These are phyloP conservation scores for Caenorhabditis parvicauda DNA, from an alignment of 2,888 invertebrate species.

Conservation along the genomic window DNA sequence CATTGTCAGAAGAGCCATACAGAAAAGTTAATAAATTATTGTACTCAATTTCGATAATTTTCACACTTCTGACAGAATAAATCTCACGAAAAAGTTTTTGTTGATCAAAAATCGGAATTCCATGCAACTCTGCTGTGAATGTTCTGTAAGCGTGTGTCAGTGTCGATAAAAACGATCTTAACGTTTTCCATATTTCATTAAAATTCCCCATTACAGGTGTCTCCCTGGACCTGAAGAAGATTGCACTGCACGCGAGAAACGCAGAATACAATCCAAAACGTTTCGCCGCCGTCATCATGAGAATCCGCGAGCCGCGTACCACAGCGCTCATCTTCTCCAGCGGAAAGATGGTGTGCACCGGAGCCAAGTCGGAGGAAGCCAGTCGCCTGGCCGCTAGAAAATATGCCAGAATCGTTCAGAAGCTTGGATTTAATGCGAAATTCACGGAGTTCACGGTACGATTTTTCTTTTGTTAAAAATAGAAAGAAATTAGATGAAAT, in stretches of 20 bases:
- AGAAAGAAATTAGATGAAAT: background rate
- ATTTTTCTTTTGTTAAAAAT: background rate
- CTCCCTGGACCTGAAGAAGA: constrained; percentile 90
- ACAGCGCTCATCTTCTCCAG: constrained; percentile 81
- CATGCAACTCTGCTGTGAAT: no score
- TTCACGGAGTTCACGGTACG: constrained; percentile 62
- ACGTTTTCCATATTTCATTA: background rate
- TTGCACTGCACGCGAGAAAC: constrained; percentile 93
- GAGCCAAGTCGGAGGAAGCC: constrained; percentile 80
- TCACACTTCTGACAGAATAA: background rate
- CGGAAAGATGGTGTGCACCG: constrained; percentile 84
- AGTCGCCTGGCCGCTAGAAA: constrained; percentile 72
- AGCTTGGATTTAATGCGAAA: constrained; percentile 73
- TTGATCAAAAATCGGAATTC: no score
- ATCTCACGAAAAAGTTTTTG: no score
- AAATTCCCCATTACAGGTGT: constrained; percentile 68
- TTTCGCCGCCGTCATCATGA: constrained; percentile 97
- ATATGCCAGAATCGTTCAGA: constrained; percentile 80
- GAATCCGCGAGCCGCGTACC: constrained; percentile 78
- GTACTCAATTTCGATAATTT: no score
- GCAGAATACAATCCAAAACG: constrained; percentile 99
- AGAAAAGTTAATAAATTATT: no score
- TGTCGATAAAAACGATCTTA: no score
- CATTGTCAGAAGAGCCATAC: no score
- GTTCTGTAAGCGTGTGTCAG: no score